phyloP scores from a whole-genome alignment of 1,140 invertebrate genomes.

The Manduca sexta region DNA sequence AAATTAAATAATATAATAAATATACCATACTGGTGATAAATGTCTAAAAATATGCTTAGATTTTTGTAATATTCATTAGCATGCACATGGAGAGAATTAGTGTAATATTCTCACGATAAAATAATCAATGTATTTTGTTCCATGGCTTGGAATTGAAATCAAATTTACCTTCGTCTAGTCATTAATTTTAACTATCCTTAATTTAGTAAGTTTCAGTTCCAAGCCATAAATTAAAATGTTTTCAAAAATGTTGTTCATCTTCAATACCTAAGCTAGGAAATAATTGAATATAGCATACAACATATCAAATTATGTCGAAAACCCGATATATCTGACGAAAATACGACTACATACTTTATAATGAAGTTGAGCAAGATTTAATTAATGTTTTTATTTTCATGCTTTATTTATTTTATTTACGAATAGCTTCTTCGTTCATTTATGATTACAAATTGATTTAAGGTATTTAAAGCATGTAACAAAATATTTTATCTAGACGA shows the following conservation, averaged over 20 bases:
- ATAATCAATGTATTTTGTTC: conserved; percentile 1
- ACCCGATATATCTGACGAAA: conserved; percentile 5
- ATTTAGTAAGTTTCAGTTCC: too few relatives aligned
- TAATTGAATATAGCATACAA: conserved; percentile 24
- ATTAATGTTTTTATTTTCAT: conserved; percentile 12
- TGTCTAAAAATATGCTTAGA: too few relatives aligned
- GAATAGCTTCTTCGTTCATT: neutral
- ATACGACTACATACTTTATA: conserved; percentile 19
- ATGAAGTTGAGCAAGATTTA: conserved; percentile 41
- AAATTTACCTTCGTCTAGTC: neutral
- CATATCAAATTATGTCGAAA: conserved; percentile 34
- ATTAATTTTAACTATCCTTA: too few relatives aligned
- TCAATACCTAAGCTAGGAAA: conserved; percentile 19
- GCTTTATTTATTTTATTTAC: conserved; percentile 9
- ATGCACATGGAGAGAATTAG: too few relatives aligned
- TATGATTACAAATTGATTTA: neutral
- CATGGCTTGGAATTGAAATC: conserved; percentile 1
- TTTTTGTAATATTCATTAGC: too few relatives aligned
- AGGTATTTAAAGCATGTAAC: neutral
- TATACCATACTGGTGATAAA: too few relatives aligned
- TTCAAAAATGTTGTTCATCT: conserved; percentile 43
- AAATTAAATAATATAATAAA: too few relatives aligned
- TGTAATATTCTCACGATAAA: too few relatives aligned
- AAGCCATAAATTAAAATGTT: conserved; percentile 3
- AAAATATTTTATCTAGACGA: too few relatives aligned